Conservation (phyloP, 2,797 vertebrate species). For the Yasuhikotakia modesta region DNA sequence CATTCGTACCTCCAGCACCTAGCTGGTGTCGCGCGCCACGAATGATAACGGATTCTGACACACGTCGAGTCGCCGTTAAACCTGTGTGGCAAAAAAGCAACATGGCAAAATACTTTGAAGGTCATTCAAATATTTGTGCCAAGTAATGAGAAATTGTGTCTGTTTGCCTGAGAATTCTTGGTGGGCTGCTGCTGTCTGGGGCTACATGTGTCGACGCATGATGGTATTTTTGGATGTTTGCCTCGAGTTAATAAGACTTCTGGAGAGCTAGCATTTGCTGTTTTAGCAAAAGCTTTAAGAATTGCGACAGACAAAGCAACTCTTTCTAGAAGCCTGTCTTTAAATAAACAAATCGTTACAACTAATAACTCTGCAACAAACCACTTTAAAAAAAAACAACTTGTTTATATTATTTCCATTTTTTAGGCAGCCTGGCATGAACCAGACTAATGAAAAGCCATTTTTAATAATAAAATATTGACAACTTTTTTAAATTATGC, state of each 20-base stretch:
- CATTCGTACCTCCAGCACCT: constrained; percentile 79
- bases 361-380: constrained; percentile 25
- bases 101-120: constrained; percentile 1
- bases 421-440: neutral
- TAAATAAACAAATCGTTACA: constrained; percentile 47
- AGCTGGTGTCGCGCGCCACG: constrained; percentile 82
- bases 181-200: constrained; percentile 1
- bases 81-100: constrained; percentile 60
- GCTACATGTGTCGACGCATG: neutral
- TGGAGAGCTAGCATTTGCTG: neutral
- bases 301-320: constrained; percentile 10
- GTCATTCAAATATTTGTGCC: constrained; percentile 20
- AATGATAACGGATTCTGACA: constrained; percentile 84
- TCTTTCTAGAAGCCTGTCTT: constrained; percentile 19
- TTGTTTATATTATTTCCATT: neutral
- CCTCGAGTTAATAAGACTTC: neutral
- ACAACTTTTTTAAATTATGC: constrained; percentile 5
- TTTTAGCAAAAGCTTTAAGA: neutral
- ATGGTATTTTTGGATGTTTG: constrained; percentile 22
- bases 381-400: neutral
- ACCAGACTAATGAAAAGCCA: neutral
- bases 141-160: constrained; percentile 13
- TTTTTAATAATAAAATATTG: constrained; percentile 14
- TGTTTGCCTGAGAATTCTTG: constrained; percentile 12
- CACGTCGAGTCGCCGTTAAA: constrained; percentile 73